Evolutionary conservation across 2,113 vertebrate genomes (phyloP).

Genomic region (Indicator indicator): DNA sequence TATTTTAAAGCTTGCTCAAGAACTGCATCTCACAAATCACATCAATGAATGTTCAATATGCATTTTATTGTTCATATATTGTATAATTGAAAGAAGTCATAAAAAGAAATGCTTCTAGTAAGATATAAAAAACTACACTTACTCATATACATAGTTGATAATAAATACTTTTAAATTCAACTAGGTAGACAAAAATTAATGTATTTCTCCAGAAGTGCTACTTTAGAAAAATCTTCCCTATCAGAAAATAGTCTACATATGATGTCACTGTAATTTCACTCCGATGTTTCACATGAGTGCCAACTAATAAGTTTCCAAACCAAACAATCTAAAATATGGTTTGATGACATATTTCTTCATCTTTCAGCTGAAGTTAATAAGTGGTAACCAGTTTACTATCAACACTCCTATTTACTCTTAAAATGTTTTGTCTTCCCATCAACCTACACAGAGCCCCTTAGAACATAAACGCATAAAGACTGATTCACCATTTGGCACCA

Average conservation of each 20-base stretch:
- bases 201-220: not conserved
- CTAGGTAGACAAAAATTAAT: not conserved
- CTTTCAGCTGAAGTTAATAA: not conserved
- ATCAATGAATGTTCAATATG: not conserved
- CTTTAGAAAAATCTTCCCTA: not conserved
- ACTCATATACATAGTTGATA: not conserved
- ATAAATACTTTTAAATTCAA: not conserved
- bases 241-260: not conserved
- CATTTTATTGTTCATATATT: not conserved
- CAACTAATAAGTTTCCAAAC: not conserved
- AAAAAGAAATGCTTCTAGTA: not conserved
- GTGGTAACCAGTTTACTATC: not conserved
- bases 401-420: not conserved
- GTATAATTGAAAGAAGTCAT: not conserved
- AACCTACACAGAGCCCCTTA: not conserved
- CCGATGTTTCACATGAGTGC: not conserved
- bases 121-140: not conserved
- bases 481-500: not conserved
- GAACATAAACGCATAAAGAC: not conserved
- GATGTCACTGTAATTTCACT: not conserved
- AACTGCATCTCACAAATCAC: not conserved
- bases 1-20: not conserved
- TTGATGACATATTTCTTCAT: not conserved
- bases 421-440: not conserved
- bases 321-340: not conserved